phyloP scores from a whole-genome alignment of 2,113 vertebrate species.

The Callaeas wilsoni region DNA sequence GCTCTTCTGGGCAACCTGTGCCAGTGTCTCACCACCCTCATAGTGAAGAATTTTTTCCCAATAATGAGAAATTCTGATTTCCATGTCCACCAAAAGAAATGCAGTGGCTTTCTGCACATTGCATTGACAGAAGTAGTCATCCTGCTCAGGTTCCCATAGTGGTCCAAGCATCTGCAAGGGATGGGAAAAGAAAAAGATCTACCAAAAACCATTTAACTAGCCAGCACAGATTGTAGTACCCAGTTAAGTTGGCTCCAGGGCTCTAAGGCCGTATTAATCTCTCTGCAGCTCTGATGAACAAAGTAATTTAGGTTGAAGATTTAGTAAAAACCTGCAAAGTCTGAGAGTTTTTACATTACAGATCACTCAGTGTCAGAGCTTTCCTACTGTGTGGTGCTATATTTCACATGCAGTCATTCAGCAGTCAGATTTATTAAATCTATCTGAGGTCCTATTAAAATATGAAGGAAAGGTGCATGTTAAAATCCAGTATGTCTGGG shows the following conservation, averaged over 20 bases:
- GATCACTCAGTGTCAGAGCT: neutral
- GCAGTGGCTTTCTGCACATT: neutral
- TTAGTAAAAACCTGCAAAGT: neutral
- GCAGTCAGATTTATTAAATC: neutral
- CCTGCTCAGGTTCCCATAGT: neutral
- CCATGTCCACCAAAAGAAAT: neutral
- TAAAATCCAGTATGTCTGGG: neutral
- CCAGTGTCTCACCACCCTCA: neutral
- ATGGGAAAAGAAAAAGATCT: neutral
- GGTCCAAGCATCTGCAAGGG: neutral
- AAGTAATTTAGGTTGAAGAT: slow-evolving; percentile 12
- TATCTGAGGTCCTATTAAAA: neutral
- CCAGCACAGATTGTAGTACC: neutral
- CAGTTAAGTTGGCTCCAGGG: neutral
- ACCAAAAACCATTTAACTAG: neutral
- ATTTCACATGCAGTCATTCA: neutral
- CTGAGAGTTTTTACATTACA: neutral
- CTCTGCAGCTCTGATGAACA: neutral
- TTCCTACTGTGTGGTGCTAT: neutral
- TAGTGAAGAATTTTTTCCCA: neutral
- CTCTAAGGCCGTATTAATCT: neutral
- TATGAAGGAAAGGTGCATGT: neutral
- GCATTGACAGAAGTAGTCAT: neutral
- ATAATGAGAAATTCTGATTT: neutral
- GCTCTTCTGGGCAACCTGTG: neutral